Percentiles rank a stretch among this genome's conserved stretches.
These are phyloP conservation scores for Prionace glauca DNA, from an alignment of 2,797 vertebrate genomes.

Conservation along the genomic window DNA sequence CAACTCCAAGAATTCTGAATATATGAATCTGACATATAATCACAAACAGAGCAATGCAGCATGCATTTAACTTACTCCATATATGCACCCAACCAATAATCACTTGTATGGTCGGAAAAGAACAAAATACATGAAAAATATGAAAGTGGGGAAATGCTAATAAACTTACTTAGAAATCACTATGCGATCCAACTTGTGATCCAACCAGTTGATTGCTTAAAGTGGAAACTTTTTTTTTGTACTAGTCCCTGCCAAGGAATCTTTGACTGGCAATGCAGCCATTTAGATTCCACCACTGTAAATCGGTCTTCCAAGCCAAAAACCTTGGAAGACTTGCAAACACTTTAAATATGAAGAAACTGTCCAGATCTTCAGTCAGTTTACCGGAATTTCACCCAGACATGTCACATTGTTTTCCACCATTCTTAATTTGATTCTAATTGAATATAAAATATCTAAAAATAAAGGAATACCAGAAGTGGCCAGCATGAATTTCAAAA, in stretches of 20 bases:
- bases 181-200: neutral
- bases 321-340: neutral
- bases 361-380: neutral
- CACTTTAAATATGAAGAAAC: neutral
- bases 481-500: neutral
- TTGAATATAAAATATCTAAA: neutral
- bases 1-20: neutral
- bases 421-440: neutral
- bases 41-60: neutral
- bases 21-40: neutral
- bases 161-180: neutral
- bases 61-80: neutral
- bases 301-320: neutral
- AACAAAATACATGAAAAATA: neutral
- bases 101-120: neutral
- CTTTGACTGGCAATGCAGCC: neutral
- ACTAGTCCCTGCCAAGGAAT: neutral
- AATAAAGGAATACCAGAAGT: neutral
- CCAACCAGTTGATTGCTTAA: neutral
- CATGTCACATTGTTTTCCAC: neutral
- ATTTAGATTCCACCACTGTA: neutral
- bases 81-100: neutral
- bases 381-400: neutral
- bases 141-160: neutral
- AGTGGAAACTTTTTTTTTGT: neutral